Evolutionary conservation across 2,797 vertebrate species (phyloP).

Genomic region (Neosilurus mollespiculum): DNA sequence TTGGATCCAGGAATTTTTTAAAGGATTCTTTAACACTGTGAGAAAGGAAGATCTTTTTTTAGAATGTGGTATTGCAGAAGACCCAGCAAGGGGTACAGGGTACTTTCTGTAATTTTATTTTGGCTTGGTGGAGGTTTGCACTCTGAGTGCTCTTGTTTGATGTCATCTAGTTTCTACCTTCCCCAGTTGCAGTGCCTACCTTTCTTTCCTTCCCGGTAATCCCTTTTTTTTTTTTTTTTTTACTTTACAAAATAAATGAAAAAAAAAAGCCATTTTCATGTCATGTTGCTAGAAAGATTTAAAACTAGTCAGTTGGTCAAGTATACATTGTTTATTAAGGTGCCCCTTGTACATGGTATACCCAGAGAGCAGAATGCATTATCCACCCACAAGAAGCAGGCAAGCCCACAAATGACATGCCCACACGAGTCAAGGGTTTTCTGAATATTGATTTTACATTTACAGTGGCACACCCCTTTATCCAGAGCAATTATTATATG

Average conservation of each 20-base stretch:
- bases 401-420: neutral
- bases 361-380: no score
- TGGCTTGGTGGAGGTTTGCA: no score
- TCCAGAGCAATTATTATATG: neutral
- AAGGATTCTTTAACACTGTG: no score
- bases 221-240: neutral
- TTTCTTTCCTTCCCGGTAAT: neutral
- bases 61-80: no score
- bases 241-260: neutral
- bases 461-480: neutral
- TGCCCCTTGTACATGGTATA: no score
- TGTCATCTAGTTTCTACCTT: neutral
- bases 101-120: no score
- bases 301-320: neutral
- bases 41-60: no score
- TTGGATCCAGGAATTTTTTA: no score
- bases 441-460: neutral
- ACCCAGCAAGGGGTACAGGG: no score
- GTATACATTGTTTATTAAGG: neutral
- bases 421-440: neutral
- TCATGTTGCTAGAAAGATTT: neutral
- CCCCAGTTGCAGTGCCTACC: no score
- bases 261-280: neutral
- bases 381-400: neutral
- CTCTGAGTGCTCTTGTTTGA: neutral